Percentiles rank a stretch among this genome's conserved stretches.
Conservation (phyloP, 2,888 invertebrate species). For the Torymus auratus region DNA sequence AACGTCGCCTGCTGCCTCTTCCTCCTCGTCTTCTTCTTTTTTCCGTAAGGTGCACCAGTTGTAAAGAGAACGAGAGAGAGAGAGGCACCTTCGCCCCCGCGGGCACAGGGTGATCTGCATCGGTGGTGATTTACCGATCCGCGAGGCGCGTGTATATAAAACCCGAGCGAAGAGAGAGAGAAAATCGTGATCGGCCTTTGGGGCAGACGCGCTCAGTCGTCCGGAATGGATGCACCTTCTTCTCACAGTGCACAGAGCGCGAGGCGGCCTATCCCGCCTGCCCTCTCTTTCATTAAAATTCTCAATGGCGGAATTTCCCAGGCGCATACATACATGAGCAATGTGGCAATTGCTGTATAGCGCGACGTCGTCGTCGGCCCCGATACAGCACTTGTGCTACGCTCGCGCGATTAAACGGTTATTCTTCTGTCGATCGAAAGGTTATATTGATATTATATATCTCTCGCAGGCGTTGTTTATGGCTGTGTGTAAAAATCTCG, state of each 20-base stretch:
- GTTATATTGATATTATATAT: too few relatives aligned
- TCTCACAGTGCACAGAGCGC: conserved; percentile 15
- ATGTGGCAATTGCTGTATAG: too few relatives aligned
- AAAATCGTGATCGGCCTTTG: conserved; percentile 72
- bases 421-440: too few relatives aligned
- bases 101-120: conserved; percentile 69
- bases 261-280: neutral
- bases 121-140: conserved; percentile 61
- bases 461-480: too few relatives aligned
- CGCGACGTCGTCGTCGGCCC: too few relatives aligned
- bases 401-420: too few relatives aligned
- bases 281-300: conserved; percentile 55
- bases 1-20: neutral
- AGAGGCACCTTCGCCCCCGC: conserved; percentile 55
- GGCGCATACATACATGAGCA: conserved; percentile 5
- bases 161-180: conserved; percentile 59
- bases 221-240: conserved; percentile 61
- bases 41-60: conserved; percentile 53
- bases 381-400: too few relatives aligned
- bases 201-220: conserved; percentile 68
- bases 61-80: conserved; percentile 37
- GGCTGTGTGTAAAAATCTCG: too few relatives aligned
- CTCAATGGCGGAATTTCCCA: conserved; percentile 54
- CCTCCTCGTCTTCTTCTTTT: neutral
- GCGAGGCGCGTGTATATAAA: conserved; percentile 60